Evolutionary conservation across 2,888 invertebrate species (phyloP).

Genomic region (Trissolcus brochymenae): DNA sequence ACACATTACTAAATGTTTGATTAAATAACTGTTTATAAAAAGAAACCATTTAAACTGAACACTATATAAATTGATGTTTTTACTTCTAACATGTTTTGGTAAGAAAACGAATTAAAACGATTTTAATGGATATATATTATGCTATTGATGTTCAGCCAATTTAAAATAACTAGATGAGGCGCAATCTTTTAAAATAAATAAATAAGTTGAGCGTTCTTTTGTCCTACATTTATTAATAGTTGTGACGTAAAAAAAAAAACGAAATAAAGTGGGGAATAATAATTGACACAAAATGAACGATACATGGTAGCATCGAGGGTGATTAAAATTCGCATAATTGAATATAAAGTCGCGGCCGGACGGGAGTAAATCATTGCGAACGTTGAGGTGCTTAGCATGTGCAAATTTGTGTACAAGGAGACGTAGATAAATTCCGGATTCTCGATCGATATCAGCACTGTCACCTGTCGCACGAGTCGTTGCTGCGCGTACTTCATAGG

Average conservation of each 20-base stretch:
- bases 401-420: slow-evolving; percentile 53
- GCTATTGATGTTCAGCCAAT: no score
- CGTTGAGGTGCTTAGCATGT: slow-evolving; percentile 47
- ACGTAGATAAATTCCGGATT: slow-evolving; percentile 52
- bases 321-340: slow-evolving; percentile 55
- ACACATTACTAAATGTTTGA: no score
- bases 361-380: slow-evolving; percentile 50
- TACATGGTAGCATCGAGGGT: slow-evolving; percentile 23
- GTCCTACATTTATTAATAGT: no score
- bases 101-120: no score
- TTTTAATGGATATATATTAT: no score
- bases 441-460: slow-evolving; percentile 54
- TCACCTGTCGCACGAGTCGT: slow-evolving; percentile 58
- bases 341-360: slow-evolving; percentile 40
- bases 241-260: not conserved
- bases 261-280: not conserved
- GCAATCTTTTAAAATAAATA: no score
- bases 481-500: slow-evolving; percentile 54
- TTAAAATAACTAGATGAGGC: no score
- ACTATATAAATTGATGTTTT: no score
- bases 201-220: no score
- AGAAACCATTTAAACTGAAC: no score
- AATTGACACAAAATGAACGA: slow-evolving; percentile 18
- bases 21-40: no score
- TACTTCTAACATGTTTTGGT: no score